phyloP scores from a whole-genome alignment of 2,888 invertebrate species.

The Pediacus dermestoides region DNA sequence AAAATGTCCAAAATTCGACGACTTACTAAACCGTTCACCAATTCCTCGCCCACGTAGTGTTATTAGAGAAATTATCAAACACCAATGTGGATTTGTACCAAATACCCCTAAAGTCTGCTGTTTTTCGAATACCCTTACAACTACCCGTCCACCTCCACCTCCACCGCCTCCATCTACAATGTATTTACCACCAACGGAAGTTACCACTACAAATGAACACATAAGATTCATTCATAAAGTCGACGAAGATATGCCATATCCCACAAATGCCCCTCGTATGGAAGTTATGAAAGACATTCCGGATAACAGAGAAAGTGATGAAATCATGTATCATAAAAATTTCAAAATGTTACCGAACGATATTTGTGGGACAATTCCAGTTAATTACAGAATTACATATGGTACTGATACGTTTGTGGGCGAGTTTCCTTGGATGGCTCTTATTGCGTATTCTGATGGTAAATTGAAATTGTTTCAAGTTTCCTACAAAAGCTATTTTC shows the following conservation, averaged over 20 bases:
- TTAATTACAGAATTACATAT: conserved; percentile 55
- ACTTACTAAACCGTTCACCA: conserved; percentile 34
- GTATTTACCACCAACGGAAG: no score
- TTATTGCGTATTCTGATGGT: conserved; percentile 57
- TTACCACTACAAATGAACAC: no score
- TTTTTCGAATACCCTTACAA: conserved; percentile 12
- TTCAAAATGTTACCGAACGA: conserved; percentile 42
- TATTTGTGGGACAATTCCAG: conserved; percentile 59
- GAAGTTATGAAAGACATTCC: conserved; percentile 1
- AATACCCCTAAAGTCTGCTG: conserved; percentile 58
- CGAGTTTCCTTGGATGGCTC: conserved; percentile 76
- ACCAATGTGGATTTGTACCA: conserved; percentile 48
- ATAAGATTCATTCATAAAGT: no score
- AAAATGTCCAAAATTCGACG: conserved; percentile 38
- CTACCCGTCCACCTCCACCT: conserved; percentile 14
- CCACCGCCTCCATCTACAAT: conserved; percentile 8
- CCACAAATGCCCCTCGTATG: neutral
- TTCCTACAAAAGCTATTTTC: no score
- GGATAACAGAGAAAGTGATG: conserved; percentile 36
- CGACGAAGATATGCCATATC: no score
- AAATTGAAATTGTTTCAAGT: conserved; percentile 3
- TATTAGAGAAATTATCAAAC: conserved; percentile 32
- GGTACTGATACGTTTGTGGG: conserved; percentile 59
- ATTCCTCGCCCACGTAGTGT: conserved; percentile 38
- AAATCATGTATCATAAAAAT: conserved; percentile 50